These are phyloP conservation scores for Diogma glabrata DNA, from an alignment of 2,888 invertebrate genomes.

Conservation along the genomic window DNA sequence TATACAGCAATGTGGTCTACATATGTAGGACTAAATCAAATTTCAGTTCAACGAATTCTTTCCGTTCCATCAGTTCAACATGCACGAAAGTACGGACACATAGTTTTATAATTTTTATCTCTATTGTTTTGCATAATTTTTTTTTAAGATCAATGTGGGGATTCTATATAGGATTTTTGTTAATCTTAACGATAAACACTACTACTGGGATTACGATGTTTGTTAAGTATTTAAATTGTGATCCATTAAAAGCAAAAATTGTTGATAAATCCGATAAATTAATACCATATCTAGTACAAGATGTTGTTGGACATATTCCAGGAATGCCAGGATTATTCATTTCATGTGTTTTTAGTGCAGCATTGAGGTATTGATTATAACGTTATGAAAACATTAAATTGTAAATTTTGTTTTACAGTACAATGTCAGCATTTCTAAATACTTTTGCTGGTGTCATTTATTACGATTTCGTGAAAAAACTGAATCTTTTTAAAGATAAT, in stretches of 20 bases:
- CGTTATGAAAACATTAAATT: not conserved
- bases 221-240: constrained; percentile 30
- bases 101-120: too few relatives aligned
- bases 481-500: not conserved
- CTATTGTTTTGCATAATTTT: too few relatives aligned
- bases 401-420: not conserved
- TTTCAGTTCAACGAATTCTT: constrained; percentile 58
- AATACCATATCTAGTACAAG: constrained; percentile 20
- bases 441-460: constrained; percentile 9
- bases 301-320: constrained; percentile 7
- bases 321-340: constrained; percentile 14
- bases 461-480: not conserved
- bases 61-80: constrained; percentile 45
- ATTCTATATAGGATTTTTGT: not conserved
- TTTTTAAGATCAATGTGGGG: too few relatives aligned
- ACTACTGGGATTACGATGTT: constrained; percentile 10
- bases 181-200: not conserved
- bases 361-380: constrained; percentile 4
- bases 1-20: constrained; percentile 48
- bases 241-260: constrained; percentile 39
- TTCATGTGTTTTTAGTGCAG: constrained; percentile 13
- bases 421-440: constrained; percentile 7
- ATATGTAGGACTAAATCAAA: constrained; percentile 57
- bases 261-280: constrained; percentile 31
- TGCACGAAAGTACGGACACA: constrained; percentile 44